Evolutionary conservation across 2,797 vertebrate genomes (phyloP).

Genomic region (Okamejei kenojei): DNA sequence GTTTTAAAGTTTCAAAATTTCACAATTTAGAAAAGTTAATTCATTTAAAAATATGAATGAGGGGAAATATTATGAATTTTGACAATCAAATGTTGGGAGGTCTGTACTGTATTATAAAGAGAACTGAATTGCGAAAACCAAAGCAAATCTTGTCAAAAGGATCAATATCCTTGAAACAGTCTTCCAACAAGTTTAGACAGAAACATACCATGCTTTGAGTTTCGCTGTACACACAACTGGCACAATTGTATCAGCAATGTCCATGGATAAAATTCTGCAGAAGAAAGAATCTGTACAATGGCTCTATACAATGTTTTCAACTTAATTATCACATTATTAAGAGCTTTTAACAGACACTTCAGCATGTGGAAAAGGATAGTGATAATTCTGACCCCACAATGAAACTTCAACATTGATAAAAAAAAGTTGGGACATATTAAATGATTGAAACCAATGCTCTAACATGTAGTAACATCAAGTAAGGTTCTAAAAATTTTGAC

Average conservation of each 20-base stretch:
- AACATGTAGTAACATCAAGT: neutral
- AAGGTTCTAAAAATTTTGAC: neutral
- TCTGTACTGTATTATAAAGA: neutral
- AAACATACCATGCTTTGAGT: neutral
- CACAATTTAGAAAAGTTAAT: no score
- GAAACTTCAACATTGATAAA: neutral
- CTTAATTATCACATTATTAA: neutral
- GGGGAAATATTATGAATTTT: no score
- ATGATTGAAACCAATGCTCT: neutral
- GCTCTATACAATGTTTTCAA: neutral
- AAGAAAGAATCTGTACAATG: neutral
- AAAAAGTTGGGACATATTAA: neutral
- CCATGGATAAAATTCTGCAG: constrained; percentile 17
- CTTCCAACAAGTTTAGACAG: neutral
- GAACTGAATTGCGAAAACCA: neutral
- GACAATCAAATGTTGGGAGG: no score
- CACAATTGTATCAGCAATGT: neutral
- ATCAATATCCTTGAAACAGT: neutral
- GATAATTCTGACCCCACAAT: neutral
- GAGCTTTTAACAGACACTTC: neutral
- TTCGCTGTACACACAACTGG: neutral
- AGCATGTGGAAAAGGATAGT: neutral
- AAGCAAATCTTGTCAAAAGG: constrained; percentile 4
- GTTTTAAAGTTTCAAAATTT: neutral
- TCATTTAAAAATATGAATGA: no score